Evolutionary conservation across 2,888 invertebrate species (phyloP).

Genomic region (Chymomyza caudatula): DNA sequence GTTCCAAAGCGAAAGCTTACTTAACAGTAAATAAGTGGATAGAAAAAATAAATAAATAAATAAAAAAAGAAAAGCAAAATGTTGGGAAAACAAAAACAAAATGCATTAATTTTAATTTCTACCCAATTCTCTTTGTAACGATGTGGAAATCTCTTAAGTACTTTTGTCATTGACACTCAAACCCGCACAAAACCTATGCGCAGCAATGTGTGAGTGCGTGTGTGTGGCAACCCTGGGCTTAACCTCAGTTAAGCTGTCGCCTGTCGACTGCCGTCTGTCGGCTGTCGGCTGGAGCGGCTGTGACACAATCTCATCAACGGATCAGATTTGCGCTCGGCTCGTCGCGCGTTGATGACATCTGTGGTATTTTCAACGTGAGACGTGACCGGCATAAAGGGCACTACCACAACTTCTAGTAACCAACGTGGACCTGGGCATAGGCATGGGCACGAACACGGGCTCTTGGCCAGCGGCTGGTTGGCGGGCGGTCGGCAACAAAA

Average conservation of each 20-base stretch:
- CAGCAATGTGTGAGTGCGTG: slow-evolving; percentile 9
- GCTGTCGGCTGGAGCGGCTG: slow-evolving; percentile 57
- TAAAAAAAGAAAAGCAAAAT: slow-evolving; percentile 19
- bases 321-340: slow-evolving; percentile 65
- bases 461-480: neutral
- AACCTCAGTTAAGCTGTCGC: slow-evolving; percentile 70
- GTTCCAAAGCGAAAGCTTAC: neutral
- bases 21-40: neutral
- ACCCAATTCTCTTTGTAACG: slow-evolving; percentile 72
- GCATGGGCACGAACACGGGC: no score
- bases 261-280: slow-evolving; percentile 24
- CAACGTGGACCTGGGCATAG: neutral
- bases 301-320: slow-evolving; percentile 73
- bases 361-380: slow-evolving; percentile 74
- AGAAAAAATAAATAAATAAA: slow-evolving; percentile 15
- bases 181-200: slow-evolving; percentile 40
- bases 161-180: slow-evolving; percentile 73
- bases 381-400: slow-evolving; percentile 69
- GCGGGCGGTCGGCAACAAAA: neutral
- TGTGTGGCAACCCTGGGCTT: slow-evolving; percentile 52
- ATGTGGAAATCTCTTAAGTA: slow-evolving; percentile 77
- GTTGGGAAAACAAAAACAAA: slow-evolving; percentile 35
- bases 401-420: slow-evolving; percentile 12
- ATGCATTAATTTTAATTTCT: slow-evolving; percentile 73
- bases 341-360: slow-evolving; percentile 72